Base-by-base conservation (phyloP, 1,140 invertebrate species). In the Saccostrea echinata region DNA sequence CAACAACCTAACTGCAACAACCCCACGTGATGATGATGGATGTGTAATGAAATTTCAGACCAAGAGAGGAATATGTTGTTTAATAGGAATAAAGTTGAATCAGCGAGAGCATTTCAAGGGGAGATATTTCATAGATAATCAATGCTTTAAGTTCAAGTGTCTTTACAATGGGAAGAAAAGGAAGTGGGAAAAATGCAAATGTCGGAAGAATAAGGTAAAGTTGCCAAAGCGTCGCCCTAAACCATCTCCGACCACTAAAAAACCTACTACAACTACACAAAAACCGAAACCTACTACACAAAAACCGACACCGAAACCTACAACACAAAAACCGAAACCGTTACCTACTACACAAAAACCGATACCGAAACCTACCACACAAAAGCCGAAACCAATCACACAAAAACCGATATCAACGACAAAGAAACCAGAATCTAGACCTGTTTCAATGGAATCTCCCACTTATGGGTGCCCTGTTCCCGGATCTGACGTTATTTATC, bases 111-210 rank as follows among this genome's bases (percentile, higher is more conserved):
- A 52, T 83, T 83, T 83, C 24, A 51, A 83, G 12, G 81, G 52
- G n/a, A 18, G 24, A 21, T 83, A 18, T 83, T 53, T 83, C n/a
- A 51, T 83, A 18, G 81, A 83, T 11, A 83, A 51, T 35, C 24
- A 51, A 51, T 83, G 81, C 43, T 83, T 30, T 53, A 83, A 53
- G 24, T 51, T 83, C n/a, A 51, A 53, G 43, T 83, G 81, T 21
- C 35, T 51, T 2, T 83, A 82, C 30, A 51, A 53, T 24, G 30
- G n/a, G 21, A 83, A 83, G 81, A 83, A 83, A 35, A 83, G 52
- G 81, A 83, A 27, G 24, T 83, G 81, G 81, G 81, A 83, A 11
- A 83, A 83, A 53, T 83, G 81, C 24, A 53, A 53, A 51, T 83
- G 81, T 21, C 18, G 21, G 21, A 51, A 51, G 18, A 83, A 83